Base-by-base conservation (phyloP, 2,888 invertebrate genomes). In the Philereme vetulata region DNA sequence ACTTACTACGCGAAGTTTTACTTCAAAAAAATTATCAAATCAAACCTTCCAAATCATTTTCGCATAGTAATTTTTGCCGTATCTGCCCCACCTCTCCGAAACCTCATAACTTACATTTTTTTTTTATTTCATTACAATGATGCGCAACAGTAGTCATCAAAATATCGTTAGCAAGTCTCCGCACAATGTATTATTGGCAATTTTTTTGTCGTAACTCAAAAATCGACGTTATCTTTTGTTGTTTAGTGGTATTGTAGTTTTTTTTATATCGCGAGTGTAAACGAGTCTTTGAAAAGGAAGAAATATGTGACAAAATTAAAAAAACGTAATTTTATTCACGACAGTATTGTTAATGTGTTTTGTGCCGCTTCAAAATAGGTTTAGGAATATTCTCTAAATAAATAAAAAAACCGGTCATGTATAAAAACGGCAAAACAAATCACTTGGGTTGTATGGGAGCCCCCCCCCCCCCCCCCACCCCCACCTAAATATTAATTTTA, bases 181-280 rank as follows among this genome's bases (percentile, higher is more conserved):
- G 68, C 74, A 81, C 82, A 82, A 80, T 84, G 80, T 77, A 72
- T 82, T 86, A 86, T 87, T 85, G 87, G 75, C 82, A 82, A 82
- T 89, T 88, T 88, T 88, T 89, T 89, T 86, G 71, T 80, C 85
- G 81, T 87, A 85, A 85, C 72, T 87, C 86, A 86, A 88, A 86
- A 85, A 84, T 75, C 75, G 72, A 76, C 74, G 80, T 75, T 54
- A 76, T 75, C 71, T 72, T 74, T 81, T 75, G 48, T 76, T 81
- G 78, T 81, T 11, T 21, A 21, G 76, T 81, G 69, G 77, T 79
- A 72, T 74, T 77, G 77, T 78, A 64, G 54, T 66, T 62, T 70
- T 70, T 69, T 69, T 64, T 51, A 56, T 58, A 9, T 34, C 49
- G 49, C 57, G 64, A 63, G 73, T 77, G 77, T 76, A 78, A 80